A percentile compares a stretch with the other conserved stretches of the same genome.
phyloP scores from a whole-genome alignment of 1,140 invertebrate genomes.

The Sycophaga agraensis region DNA sequence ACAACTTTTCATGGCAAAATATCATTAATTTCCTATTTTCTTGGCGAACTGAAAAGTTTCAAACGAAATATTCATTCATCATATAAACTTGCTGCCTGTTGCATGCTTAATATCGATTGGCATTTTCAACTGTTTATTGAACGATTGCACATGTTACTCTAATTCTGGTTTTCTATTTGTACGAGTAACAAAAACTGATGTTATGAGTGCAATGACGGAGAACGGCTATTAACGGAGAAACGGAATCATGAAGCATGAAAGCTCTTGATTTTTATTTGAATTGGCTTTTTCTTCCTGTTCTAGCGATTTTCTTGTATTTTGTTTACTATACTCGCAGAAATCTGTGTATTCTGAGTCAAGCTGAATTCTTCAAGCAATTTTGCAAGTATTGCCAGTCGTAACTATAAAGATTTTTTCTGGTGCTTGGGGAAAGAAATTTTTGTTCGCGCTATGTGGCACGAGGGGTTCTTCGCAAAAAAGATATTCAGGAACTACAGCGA shows the following conservation, averaged over 20 bases:
- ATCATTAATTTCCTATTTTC: background rate
- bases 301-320: background rate
- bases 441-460: background rate
- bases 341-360: background rate
- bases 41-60: background rate
- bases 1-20: slow-evolving; percentile 1
- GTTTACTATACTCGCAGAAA: background rate
- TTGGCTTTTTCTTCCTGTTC: slow-evolving; percentile 3
- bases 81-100: slow-evolving; percentile 1
- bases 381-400: no score
- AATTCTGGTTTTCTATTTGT: background rate
- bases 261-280: background rate
- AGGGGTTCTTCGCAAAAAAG: background rate
- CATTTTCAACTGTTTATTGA: background rate
- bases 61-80: slow-evolving; percentile 15
- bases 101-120: slow-evolving; percentile 11
- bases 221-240: background rate
- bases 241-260: slow-evolving; percentile 6
- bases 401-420: background rate
- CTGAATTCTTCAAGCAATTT: background rate
- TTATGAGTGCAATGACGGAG: background rate
- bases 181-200: slow-evolving; percentile 2
- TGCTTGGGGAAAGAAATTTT: background rate
- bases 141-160: background rate
- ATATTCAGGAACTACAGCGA: slow-evolving; percentile 2